phyloP scores from a whole-genome alignment of 2,113 vertebrate species.

The Mormoops blainvillei region DNA sequence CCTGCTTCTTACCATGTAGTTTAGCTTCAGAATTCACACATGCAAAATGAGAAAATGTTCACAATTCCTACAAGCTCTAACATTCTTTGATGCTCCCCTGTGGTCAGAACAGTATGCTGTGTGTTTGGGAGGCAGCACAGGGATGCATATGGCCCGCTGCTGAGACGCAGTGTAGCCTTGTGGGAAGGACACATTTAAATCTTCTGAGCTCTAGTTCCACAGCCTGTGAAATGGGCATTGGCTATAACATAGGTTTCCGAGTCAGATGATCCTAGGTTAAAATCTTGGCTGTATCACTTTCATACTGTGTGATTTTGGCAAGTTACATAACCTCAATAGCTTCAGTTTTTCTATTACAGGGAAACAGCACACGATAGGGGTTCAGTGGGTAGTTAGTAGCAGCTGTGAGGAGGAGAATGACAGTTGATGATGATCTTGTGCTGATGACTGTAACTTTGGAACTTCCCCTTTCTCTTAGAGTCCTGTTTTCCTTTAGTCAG shows the following conservation, averaged over 20 bases:
- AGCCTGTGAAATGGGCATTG: not conserved
- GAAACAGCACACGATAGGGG: not conserved
- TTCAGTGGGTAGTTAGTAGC: not conserved
- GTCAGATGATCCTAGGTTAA: not conserved
- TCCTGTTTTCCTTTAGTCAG: not conserved
- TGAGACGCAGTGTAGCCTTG: not conserved
- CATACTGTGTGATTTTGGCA: not conserved
- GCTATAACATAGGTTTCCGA: not conserved
- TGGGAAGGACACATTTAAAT: not conserved
- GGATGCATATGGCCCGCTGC: fast-evolving
- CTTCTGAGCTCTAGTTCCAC: not conserved
- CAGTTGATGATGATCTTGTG: not conserved
- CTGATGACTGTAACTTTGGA: not conserved
- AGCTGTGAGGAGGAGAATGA: not conserved
- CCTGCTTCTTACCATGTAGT: not conserved
- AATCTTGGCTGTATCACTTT: not conserved
- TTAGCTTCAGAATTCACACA: not conserved
- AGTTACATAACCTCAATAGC: not conserved
- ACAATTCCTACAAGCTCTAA: not conserved
- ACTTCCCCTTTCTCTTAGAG: not conserved
- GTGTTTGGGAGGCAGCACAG: not conserved
- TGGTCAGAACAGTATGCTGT: not conserved
- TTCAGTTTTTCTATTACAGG: not conserved
- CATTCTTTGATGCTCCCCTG: not conserved
- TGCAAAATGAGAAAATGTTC: not conserved